Evolutionary conservation across 2,113 vertebrate genomes (phyloP).

Genomic region (Chrysemys picta): DNA sequence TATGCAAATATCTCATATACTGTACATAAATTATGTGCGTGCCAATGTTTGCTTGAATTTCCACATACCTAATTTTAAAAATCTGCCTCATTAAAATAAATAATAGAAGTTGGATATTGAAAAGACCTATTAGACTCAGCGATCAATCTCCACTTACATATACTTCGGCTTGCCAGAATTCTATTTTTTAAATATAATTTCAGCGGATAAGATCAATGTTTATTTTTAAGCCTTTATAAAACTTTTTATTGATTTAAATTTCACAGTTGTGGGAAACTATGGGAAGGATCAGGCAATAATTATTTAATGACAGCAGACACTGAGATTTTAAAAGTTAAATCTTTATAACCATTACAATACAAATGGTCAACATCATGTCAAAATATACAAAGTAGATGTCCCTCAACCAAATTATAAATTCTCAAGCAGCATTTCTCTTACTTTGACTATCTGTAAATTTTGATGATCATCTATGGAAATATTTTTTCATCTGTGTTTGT

Average conservation of each 20-base stretch:
- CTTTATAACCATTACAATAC: not conserved
- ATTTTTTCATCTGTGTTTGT: too few relatives aligned
- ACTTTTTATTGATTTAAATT: not conserved
- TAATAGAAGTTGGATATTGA: slow-evolving; percentile 34
- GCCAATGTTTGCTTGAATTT: too few relatives aligned
- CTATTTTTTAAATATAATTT: too few relatives aligned
- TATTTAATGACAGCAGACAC: not conserved
- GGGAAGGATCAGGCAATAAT: not conserved
- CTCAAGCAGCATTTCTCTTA: too few relatives aligned
- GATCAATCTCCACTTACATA: slow-evolving; percentile 41
- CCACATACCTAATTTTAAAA: too few relatives aligned
- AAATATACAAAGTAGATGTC: too few relatives aligned
- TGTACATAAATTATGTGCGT: too few relatives aligned
- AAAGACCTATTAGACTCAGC: slow-evolving; percentile 10
- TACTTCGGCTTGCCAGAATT: not conserved
- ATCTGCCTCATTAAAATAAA: slow-evolving; percentile 28
- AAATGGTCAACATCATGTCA: too few relatives aligned
- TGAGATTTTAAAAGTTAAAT: not conserved
- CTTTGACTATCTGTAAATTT: too few relatives aligned
- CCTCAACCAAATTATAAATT: too few relatives aligned
- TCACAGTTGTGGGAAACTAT: not conserved
- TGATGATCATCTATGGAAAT: too few relatives aligned
- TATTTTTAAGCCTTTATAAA: not conserved
- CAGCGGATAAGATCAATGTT: too few relatives aligned
- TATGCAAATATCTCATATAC: not conserved